Conservation (phyloP, 2,113 vertebrate species). For the Ptyas mucosa region DNA sequence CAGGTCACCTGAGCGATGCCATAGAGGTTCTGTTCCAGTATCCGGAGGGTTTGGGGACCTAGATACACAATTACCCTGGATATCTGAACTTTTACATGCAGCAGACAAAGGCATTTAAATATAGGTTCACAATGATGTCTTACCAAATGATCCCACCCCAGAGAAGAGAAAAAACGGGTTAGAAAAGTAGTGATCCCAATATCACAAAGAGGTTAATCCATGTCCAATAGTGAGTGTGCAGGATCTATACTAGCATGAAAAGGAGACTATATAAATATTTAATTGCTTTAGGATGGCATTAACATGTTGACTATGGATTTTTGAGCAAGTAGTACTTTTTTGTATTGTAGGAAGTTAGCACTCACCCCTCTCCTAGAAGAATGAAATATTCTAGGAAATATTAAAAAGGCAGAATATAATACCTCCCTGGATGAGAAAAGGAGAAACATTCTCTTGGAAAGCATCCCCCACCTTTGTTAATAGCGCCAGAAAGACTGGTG, state of each 20-base stretch:
- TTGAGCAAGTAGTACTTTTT: neutral
- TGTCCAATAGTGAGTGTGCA: slow-evolving; percentile 95
- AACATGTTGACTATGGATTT: neutral
- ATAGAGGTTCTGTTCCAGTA: neutral
- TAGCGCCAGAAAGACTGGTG: no score
- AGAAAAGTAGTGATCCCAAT: slow-evolving; percentile 96
- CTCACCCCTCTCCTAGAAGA: no score
- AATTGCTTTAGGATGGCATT: neutral
- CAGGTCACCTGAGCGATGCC: neutral
- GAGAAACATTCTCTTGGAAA: no score
- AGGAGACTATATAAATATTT: neutral
- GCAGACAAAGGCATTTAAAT: neutral
- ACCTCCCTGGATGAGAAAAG: no score
- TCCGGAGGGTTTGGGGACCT: neutral
- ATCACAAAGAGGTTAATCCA: slow-evolving; percentile 98
- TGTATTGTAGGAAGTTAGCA: no score
- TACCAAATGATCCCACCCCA: slow-evolving; percentile 98
- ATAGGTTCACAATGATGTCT: slow-evolving; percentile 24
- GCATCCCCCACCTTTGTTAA: no score
- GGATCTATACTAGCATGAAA: neutral
- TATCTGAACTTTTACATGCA: neutral
- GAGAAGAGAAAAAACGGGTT: slow-evolving; percentile 88
- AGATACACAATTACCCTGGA: neutral
- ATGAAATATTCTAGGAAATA: no score
- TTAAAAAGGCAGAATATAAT: no score